Base-by-base conservation (phyloP, 2,113 vertebrate genomes). In the Alethe diademata region DNA sequence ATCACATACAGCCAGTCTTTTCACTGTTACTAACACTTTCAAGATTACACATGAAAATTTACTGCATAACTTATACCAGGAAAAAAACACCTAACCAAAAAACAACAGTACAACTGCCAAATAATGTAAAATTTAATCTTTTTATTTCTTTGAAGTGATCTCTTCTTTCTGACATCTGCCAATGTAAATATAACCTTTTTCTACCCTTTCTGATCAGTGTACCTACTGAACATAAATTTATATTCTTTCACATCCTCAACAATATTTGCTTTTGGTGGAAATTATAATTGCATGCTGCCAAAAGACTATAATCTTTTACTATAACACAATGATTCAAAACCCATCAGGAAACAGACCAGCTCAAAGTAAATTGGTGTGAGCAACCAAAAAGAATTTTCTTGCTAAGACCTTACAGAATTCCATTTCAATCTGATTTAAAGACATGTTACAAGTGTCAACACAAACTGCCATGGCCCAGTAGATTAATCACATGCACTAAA, bases 111-210 rank as follows among this genome's bases (percentile, higher is more conserved):
- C 35, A 91, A 88, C 80, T 95, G 92, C 95, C 88, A 93, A 95
- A 88, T 54, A 90, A 85, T 56, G 94, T 51, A 86, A 67, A 91
- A 91, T 83, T 58, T 79, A 76, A 92, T 92, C 86, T 91, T 56
- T 6, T 3, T 51, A 71, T 51, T 78, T 76, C 98, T 99, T 98
- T 98, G 98, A 99, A 98, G 98, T 98, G 97, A 97, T 97, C 98
- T 96, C 94, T 92, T 98, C 97, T 97, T 97, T 96, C 98, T 98
- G 97, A 96, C 96, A 93, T 93, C 96, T 98, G 98, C 98, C 98
- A 99, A 97, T 86, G 95, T 98, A 98, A 99, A 98, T 93, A 95
- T 94, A 97, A 96, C 93, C 95, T 89, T 79, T 76, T 60, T 89
- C 61, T 93, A 92, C 67, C 67, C 94, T 95, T 94, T 97, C 80